Evolutionary conservation across 2,888 invertebrate genomes (phyloP), one percentile per base, ranked within the genome.

Genomic region (Megalurothrips usitatus): DNA sequence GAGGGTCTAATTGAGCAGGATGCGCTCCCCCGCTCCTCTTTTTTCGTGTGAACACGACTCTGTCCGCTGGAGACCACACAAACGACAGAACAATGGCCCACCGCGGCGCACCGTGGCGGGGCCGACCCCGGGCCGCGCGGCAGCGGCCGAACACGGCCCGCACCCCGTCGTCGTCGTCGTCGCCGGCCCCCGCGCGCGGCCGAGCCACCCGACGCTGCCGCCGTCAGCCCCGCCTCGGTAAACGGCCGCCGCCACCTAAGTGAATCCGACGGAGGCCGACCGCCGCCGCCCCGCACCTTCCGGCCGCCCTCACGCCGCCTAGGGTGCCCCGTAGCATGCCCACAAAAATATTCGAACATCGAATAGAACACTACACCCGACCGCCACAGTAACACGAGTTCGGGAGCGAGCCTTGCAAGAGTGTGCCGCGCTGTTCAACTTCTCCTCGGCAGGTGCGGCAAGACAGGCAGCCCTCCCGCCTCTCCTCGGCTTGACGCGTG

Each of bases 211-310:
- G 58, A 58, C 19, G 58, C 11, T 11, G n/a, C 34, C 34, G 34
- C 34, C 34, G 34, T 43, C 34, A 43, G 34, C 34, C 34, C 34
- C 34, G 6, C 34, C 34, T n/a, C 14, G 58, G 58, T 58, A 58
- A 58, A 58, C n/a, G n/a, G n/a, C n/a, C n/a, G 58, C 58, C 58
- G 14, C 58, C 26, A 4, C 68, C 68, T 75, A 75, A 75, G 68
- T 75, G 68, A 75, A 75, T 75, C 68, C 68, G 58, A 58, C 58
- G 58, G 58, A n/a, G 58, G n/a, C n/a, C n/a, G n/a, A n/a, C n/a
- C n/a, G n/a, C n/a, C n/a, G n/a, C n/a, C n/a, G n/a, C n/a, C n/a
- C n/a, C n/a, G n/a, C n/a, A n/a, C n/a, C n/a, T n/a, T n/a, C n/a
- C n/a, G n/a, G n/a, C n/a, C n/a, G n/a, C n/a, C n/a, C n/a, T n/a